phyloP scores from a whole-genome alignment of 2,113 vertebrate species.

The Sinosuthora webbiana region DNA sequence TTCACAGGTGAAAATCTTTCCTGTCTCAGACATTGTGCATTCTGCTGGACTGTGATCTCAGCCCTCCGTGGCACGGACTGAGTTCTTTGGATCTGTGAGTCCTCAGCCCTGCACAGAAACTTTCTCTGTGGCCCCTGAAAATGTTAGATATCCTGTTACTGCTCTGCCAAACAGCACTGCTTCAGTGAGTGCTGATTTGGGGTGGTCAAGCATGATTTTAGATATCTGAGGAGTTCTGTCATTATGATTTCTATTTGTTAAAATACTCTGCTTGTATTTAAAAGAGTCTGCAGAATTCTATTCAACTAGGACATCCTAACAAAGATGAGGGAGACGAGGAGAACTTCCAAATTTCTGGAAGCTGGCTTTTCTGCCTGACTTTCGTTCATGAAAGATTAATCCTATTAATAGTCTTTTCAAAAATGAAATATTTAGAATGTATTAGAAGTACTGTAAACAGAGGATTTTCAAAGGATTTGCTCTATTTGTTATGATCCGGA shows the following conservation, averaged over 20 bases:
- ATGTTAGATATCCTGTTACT: not conserved
- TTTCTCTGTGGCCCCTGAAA: not conserved
- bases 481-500: not conserved
- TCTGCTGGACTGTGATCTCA: not conserved
- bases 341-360: slow-evolving; percentile 42
- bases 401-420: slow-evolving; percentile 19
- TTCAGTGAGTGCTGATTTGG: not conserved
- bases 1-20: not conserved
- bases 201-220: not conserved
- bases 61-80: not conserved
- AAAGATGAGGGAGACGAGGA: not conserved
- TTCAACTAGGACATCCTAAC: not conserved
- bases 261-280: not conserved
- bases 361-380: slow-evolving; percentile 43
- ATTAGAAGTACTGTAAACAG: not conserved
- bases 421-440: slow-evolving; percentile 48
- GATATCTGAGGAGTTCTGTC: not conserved
- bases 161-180: not conserved
- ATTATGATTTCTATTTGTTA: not conserved
- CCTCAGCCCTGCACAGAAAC: not conserved
- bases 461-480: not conserved
- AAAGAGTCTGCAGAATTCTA: not conserved
- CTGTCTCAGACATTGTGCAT: not conserved
- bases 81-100: not conserved
- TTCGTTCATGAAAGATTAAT: slow-evolving; percentile 46